Percentiles rank a stretch among this genome's conserved stretches.
These are phyloP conservation scores for Parazoanthus darwini DNA, from an alignment of 92 coral and sea anemone genomes.

Conservation along the genomic window DNA sequence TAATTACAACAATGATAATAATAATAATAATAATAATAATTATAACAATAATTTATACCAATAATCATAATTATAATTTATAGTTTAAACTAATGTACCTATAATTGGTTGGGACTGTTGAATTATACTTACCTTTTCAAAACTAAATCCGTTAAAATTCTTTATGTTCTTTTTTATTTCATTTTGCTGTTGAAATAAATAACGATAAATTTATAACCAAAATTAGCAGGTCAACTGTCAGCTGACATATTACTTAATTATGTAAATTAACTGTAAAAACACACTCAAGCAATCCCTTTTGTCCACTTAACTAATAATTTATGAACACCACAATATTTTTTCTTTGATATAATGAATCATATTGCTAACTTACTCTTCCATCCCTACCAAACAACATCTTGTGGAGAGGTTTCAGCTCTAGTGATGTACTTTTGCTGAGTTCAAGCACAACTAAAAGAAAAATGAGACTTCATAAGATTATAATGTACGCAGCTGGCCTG, in stretches of 20 bases:
- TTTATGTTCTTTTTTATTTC: slow-evolving; percentile 90
- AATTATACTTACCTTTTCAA: slow-evolving; percentile 68
- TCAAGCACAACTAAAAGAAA: slow-evolving; percentile 69
- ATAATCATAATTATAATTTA: no score
- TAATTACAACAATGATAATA: no score
- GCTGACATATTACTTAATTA: no score
- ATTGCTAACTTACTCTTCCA: slow-evolving; percentile 68
- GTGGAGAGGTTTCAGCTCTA: slow-evolving; percentile 93
- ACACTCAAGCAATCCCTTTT: no score
- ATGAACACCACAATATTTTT: neutral
- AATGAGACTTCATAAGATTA: neutral
- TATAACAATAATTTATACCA: no score
- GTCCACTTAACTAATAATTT: no score
- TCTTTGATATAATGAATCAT: neutral
- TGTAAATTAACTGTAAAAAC: no score
- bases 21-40: no score
- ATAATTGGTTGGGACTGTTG: neutral
- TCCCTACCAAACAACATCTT: slow-evolving; percentile 86
- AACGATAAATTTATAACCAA: neutral
- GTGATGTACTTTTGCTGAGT: slow-evolving; percentile 59
- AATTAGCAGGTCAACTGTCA: no score
- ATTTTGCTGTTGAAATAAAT: slow-evolving; percentile 49
- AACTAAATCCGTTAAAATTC: slow-evolving; percentile 81
- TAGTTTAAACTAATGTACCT: neutral
- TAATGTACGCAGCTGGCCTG: neutral